phyloP scores from a whole-genome alignment of 2,113 vertebrate species.

The Alaudala cheleensis region DNA sequence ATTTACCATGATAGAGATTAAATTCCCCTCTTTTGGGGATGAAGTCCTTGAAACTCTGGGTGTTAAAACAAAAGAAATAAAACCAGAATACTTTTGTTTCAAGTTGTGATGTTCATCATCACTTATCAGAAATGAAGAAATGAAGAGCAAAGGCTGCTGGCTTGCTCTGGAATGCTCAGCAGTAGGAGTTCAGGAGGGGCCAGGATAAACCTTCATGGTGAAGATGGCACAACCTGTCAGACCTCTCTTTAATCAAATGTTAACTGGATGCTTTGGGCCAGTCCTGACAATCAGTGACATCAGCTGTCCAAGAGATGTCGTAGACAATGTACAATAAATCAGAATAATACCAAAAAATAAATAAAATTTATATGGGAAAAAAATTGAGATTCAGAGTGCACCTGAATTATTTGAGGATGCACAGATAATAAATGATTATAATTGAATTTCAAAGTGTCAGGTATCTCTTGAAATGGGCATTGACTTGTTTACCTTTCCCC shows the following conservation, averaged over 20 bases:
- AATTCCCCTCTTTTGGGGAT: neutral
- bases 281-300: neutral
- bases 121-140: neutral
- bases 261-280: neutral
- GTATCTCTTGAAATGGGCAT: neutral
- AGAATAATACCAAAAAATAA: neutral
- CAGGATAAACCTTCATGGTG: neutral
- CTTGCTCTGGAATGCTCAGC: neutral
- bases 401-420: neutral
- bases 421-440: neutral
- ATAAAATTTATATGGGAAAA: neutral
- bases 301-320: neutral
- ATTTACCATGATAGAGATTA: neutral
- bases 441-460: neutral
- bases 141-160: neutral
- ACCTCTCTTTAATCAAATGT: neutral
- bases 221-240: neutral
- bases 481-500: neutral
- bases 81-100: neutral
- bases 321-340: neutral
- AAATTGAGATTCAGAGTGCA: neutral
- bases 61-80: neutral
- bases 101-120: neutral
- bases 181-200: neutral
- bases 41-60: neutral